phyloP scores from a whole-genome alignment of 1,140 invertebrate species.

The Drosophila punjabiensis region DNA sequence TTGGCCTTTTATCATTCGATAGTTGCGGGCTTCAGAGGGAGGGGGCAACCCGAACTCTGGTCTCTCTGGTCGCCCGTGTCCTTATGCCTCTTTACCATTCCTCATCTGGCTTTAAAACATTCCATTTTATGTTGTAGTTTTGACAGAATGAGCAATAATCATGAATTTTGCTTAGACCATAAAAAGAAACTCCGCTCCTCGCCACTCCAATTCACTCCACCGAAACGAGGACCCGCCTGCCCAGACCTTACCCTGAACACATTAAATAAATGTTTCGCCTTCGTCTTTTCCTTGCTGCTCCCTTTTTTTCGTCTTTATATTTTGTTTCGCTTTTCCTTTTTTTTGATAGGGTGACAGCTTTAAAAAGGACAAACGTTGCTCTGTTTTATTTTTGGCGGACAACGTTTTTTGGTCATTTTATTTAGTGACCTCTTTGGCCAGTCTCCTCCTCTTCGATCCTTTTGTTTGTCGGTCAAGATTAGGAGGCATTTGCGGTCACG shows the following conservation, averaged over 20 bases:
- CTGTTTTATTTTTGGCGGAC: conserved; percentile 50
- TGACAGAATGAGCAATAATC: conserved; percentile 84
- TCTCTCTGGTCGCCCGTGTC: conserved; percentile 26
- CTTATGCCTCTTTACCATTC: conserved; percentile 47
- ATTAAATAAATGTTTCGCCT: conserved; percentile 83
- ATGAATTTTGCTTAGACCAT: conserved; percentile 82
- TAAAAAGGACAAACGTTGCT: conserved; percentile 73
- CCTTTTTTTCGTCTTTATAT: conserved; percentile 27
- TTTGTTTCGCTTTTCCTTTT: conserved; percentile 4
- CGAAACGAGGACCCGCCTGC: conserved; percentile 11
- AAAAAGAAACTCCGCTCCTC: conserved; percentile 52
- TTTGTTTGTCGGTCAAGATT: conserved; percentile 76
- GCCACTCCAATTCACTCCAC: conserved; percentile 28
- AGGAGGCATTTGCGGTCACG: conserved; percentile 81
- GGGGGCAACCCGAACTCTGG: conserved; percentile 3
- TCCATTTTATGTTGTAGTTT: conserved; percentile 83
- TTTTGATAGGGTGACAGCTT: conserved; percentile 70
- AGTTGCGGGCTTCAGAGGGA: conserved; percentile 49
- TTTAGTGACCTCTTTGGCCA: conserved; percentile 61
- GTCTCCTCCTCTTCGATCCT: conserved; percentile 40
- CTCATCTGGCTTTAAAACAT: conserved; percentile 79
- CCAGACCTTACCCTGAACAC: conserved; percentile 66
- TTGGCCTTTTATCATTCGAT: conserved; percentile 58
- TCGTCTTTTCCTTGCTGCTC: conserved; percentile 59
- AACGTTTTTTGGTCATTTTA: conserved; percentile 66